Evolutionary conservation across 2,113 vertebrate genomes (phyloP).

Genomic region (Gymnobelideus leadbeateri): DNA sequence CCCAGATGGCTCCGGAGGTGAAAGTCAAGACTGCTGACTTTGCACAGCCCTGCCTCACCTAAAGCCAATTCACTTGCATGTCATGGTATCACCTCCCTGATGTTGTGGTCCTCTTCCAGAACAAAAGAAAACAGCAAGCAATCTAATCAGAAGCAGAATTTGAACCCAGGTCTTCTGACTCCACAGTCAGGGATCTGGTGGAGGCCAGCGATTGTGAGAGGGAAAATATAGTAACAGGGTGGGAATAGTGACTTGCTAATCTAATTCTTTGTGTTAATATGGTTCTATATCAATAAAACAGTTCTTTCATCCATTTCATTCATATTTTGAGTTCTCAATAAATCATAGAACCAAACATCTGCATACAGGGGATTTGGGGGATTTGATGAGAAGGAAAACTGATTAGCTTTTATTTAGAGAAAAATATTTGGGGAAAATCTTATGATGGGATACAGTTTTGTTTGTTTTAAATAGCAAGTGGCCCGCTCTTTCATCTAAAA

Average conservation of each 20-base stretch:
- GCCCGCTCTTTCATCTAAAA: background rate
- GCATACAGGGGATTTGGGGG: background rate
- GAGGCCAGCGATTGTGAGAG: background rate
- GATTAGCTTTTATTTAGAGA: background rate
- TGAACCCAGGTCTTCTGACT: too few relatives aligned
- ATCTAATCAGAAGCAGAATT: too few relatives aligned
- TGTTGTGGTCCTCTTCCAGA: too few relatives aligned
- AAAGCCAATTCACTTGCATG: too few relatives aligned
- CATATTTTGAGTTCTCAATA: background rate
- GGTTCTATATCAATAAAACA: background rate
- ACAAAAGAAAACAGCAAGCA: too few relatives aligned
- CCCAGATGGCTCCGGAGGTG: too few relatives aligned
- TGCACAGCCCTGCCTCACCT: too few relatives aligned
- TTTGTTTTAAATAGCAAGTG: background rate
- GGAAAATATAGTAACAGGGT: background rate
- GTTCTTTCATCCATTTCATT: background rate
- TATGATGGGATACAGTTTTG: background rate
- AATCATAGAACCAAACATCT: background rate
- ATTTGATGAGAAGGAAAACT: background rate
- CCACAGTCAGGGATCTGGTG: background rate
- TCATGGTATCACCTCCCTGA: too few relatives aligned
- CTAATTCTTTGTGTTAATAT: background rate
- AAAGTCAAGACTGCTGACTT: too few relatives aligned
- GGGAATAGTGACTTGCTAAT: background rate
- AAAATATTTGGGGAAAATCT: background rate